These are phyloP conservation scores for Agelaius tricolor DNA, from an alignment of 2,113 vertebrate species.

Conservation along the genomic window DNA sequence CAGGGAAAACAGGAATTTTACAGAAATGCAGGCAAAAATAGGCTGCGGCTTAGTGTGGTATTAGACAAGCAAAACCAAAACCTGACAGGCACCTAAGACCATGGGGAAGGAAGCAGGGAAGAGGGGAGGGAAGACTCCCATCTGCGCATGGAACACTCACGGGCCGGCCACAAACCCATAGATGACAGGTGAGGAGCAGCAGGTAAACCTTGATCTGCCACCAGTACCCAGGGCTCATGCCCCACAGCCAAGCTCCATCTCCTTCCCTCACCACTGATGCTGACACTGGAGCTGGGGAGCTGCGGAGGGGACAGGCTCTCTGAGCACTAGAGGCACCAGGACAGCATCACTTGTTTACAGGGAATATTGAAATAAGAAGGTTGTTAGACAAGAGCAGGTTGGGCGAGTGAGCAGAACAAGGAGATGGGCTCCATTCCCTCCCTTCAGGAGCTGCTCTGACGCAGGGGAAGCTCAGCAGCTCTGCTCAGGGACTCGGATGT, in stretches of 20 bases:
- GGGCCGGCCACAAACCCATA: accelerated
- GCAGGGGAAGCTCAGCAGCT: not conserved
- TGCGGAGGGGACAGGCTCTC: not conserved
- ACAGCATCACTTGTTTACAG: not conserved
- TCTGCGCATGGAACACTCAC: not conserved
- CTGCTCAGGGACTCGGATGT: not conserved
- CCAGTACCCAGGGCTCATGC: not conserved
- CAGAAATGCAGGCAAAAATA: not conserved
- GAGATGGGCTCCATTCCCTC: not conserved
- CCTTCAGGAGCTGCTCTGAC: not conserved
- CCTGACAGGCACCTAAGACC: not conserved
- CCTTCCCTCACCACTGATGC: not conserved
- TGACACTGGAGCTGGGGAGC: not conserved
- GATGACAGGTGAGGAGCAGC: not conserved
- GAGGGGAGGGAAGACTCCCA: not conserved
- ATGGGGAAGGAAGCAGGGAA: too few relatives aligned
- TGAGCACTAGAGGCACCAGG: not conserved
- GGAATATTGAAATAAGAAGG: not conserved
- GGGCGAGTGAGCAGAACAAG: not conserved
- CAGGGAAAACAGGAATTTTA: not conserved
- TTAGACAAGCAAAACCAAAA: not conserved
- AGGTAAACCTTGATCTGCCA: not conserved
- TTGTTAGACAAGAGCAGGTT: not conserved
- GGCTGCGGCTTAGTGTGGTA: accelerated
- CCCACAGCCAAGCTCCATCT: not conserved